Conservation (phyloP, 2,113 vertebrate species). For the Psittacara wagleri region DNA sequence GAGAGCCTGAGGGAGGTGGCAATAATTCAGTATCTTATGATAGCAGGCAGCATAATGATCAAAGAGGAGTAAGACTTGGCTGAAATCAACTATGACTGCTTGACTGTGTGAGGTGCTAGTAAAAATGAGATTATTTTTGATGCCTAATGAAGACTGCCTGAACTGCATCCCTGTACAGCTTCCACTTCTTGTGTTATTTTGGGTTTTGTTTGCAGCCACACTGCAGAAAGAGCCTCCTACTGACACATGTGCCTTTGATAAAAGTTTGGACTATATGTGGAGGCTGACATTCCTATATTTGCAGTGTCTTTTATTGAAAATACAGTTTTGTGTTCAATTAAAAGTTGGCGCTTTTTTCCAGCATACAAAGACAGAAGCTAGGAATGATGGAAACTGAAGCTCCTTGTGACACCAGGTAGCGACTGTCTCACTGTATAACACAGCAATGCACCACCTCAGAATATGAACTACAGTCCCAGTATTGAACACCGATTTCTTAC, state of each 20-base stretch:
- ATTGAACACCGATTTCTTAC: not conserved
- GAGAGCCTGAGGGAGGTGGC: slow-evolving; percentile 21
- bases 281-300: not conserved
- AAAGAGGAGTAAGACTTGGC: slow-evolving; percentile 44
- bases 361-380: not conserved
- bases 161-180: not conserved
- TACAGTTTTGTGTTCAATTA: not conserved
- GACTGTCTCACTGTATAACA: not conserved
- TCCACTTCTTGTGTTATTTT: not conserved
- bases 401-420: not conserved
- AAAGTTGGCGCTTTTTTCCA: not conserved
- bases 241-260: not conserved
- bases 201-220: not conserved
- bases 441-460: fast-evolving
- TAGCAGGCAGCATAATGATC: slow-evolving; percentile 25
- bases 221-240: not conserved
- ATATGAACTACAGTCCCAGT: not conserved
- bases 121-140: slow-evolving; percentile 7
- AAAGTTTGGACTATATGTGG: not conserved
- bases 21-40: slow-evolving; percentile 50
- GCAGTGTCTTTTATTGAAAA: not conserved
- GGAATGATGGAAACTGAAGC: not conserved
- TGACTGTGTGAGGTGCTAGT: slow-evolving; percentile 36
- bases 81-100: not conserved
- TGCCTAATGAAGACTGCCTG: not conserved